Conservation (phyloP, 2,888 invertebrate species). For the Xestia ashworthii region DNA sequence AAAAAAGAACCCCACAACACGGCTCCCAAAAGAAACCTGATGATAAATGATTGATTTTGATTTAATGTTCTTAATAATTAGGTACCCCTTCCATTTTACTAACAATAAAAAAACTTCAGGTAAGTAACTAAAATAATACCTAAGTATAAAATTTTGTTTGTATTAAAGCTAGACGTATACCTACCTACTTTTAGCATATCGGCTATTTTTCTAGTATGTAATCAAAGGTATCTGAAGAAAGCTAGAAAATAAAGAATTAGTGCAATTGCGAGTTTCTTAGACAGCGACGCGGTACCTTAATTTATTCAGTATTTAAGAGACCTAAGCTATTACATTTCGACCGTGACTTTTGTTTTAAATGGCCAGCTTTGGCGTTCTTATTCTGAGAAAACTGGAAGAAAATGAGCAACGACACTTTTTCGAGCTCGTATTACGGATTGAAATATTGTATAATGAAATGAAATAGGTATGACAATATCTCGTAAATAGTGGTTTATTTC, state of each 20-base stretch:
- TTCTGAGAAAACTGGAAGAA: too few species aligned
- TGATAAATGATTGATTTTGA: background rate
- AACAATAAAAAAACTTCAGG: background rate
- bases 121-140: background rate
- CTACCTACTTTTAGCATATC: background rate
- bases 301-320: background rate
- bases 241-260: conserved; percentile 1
- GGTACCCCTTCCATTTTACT: background rate
- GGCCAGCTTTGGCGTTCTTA: too few species aligned
- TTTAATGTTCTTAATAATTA: background rate
- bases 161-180: background rate
- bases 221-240: background rate
- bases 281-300: background rate
- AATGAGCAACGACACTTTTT: too few species aligned
- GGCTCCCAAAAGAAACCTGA: background rate
- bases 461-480: too few species aligned
- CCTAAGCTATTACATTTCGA: too few species aligned
- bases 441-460: too few species aligned
- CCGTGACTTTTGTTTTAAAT: too few species aligned
- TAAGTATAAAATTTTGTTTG: background rate
- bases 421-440: too few species aligned
- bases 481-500: too few species aligned
- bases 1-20: background rate
- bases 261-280: conserved; percentile 23
- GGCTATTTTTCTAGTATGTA: background rate